Base-by-base conservation (phyloP, 2,797 vertebrate genomes). In the Nannoperca australis region DNA sequence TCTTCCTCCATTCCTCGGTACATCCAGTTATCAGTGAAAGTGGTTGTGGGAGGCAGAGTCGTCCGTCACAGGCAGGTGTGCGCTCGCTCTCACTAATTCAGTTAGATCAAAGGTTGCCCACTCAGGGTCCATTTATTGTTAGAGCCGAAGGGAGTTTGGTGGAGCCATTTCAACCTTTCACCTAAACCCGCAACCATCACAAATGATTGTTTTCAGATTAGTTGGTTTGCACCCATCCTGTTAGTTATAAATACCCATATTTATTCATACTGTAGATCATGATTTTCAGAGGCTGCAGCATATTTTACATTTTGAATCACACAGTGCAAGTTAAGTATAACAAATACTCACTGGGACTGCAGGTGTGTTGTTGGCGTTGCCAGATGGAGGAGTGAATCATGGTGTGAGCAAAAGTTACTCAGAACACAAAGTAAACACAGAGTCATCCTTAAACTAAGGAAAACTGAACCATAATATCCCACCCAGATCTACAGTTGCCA, bases 91-190 rank as follows among this genome's bases (percentile, higher is more conserved):
- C 78, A 78, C 84, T 83, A 83, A 88, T 88, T 89, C 81, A 88
- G 63, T 20, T 30, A 76, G 88, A 77, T 84, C 84, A 86, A 74
- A 89, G 88, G 81, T 90, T 79, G 89, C 68, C 75, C 82, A 85
- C 85, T 84, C 70, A 70, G 71, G 60, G 36, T 32, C 81, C 76
- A 85, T 90, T 86, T 87, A 85, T 64, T 76, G 70, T 87, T 54
- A 36, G 61, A 73, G 70, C 56, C 24, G 49, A 38, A 71, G 73
- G 87, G 40, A 49, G 9, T 71, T 63, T 76, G 64, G 49, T 76
- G 3, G 2, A 64, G 51, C 56, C 64, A 70, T 72, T 66, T 67
- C 75, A 63, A 55, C 82, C 51, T 81, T 71, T 78, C 68, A 74
- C 27, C 54, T 66, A 27, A n/a, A 36, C 14, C 67, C 49, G 50